Conservation (phyloP, 2,113 vertebrate species). For the Pelecanus crispus region DNA sequence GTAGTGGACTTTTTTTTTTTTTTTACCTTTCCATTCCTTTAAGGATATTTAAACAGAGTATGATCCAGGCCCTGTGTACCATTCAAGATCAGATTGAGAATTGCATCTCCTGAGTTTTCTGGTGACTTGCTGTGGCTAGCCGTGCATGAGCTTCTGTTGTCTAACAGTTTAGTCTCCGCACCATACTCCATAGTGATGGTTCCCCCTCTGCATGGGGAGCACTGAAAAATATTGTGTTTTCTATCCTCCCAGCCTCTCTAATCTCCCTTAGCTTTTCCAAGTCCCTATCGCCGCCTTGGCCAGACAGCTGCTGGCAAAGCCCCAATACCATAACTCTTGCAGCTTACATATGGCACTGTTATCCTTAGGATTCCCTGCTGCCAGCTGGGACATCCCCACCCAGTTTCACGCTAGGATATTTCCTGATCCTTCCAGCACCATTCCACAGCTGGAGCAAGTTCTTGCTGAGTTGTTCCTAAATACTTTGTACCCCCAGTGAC, state of each 20-base stretch:
- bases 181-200: accelerated
- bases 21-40: background rate
- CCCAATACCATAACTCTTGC: background rate
- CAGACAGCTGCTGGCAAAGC: background rate
- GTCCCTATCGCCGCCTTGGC: background rate
- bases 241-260: background rate
- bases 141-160: accelerated
- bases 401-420: background rate
- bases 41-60: background rate
- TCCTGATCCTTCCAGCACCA: background rate
- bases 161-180: background rate
- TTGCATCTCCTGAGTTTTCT: background rate
- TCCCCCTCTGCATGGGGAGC: background rate
- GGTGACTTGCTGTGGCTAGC: background rate
- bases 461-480: background rate
- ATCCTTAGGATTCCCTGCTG: background rate
- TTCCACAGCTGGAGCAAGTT: background rate
- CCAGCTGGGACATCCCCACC: background rate
- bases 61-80: background rate
- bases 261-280: background rate
- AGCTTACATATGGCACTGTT: background rate
- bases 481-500: background rate
- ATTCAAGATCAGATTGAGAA: background rate
- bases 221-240: background rate
- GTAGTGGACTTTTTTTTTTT: background rate